Conservation (phyloP, 2,888 invertebrate genomes). For the Dasysyrphus tricinctus region DNA sequence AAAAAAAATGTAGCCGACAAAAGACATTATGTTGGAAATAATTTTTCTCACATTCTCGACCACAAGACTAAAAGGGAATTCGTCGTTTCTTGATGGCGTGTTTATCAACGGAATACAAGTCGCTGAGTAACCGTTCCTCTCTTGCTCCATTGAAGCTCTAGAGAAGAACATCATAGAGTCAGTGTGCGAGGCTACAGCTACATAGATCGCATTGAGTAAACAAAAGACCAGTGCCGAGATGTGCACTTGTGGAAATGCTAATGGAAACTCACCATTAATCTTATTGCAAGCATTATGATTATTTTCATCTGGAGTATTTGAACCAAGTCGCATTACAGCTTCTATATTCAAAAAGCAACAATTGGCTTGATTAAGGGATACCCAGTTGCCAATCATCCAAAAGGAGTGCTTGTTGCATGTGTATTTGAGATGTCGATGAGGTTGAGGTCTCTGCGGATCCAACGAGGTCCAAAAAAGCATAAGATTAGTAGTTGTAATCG, state of each 20-base stretch:
- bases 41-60: conserved; percentile 74
- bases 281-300: conserved; percentile 70
- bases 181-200: conserved; percentile 16
- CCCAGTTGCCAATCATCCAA: conserved; percentile 56
- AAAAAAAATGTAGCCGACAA: conserved; percentile 71
- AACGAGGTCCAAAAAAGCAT: conserved; percentile 46
- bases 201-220: conserved; percentile 55
- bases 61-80: conserved; percentile 71
- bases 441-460: conserved; percentile 45
- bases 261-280: conserved; percentile 72
- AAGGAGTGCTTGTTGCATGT: conserved; percentile 59
- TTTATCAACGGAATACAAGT: conserved; percentile 64
- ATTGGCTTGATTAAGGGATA: conserved; percentile 71
- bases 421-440: conserved; percentile 44
- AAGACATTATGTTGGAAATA: conserved; percentile 74
- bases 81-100: conserved; percentile 61
- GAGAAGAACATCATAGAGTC: background rate
- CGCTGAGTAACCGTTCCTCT: conserved; percentile 47
- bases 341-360: conserved; percentile 35
- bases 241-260: conserved; percentile 69
- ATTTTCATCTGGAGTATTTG: conserved; percentile 59
- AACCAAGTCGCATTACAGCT: conserved; percentile 2
- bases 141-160: conserved; percentile 35
- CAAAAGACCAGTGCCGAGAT: conserved; percentile 61
- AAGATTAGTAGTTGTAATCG: conserved; percentile 50